Conservation (phyloP, 2,113 vertebrate genomes). For the Camarhynchus parvulus region DNA sequence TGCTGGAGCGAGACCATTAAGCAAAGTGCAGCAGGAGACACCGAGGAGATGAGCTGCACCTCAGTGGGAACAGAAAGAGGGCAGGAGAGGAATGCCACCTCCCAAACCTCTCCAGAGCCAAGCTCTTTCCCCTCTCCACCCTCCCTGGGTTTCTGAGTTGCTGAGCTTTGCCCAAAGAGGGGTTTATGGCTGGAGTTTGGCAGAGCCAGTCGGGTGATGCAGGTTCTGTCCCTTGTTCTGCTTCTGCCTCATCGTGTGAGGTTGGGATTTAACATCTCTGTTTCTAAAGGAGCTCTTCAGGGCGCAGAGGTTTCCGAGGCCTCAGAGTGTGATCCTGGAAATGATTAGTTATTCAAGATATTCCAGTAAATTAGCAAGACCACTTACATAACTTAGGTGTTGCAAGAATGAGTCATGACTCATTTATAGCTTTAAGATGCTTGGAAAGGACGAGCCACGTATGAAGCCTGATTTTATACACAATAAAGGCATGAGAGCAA, state of each 20-base stretch:
- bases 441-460: neutral
- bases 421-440: constrained; percentile 46
- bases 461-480: constrained; percentile 11
- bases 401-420: constrained; percentile 45
- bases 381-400: constrained; percentile 56
- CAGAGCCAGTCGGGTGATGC: accelerated
- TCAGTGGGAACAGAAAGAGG: neutral
- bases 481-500: constrained; percentile 49
- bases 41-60: neutral
- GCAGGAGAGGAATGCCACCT: neutral
- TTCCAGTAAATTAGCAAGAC: constrained; percentile 53
- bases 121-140: neutral
- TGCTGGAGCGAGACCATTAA: constrained; percentile 48
- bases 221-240: neutral
- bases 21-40: constrained; percentile 53
- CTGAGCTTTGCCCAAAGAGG: neutral
- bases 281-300: neutral
- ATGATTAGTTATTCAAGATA: constrained; percentile 33
- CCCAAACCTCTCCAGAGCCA: neutral
- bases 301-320: neutral
- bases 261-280: neutral
- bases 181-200: neutral
- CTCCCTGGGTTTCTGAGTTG: neutral
- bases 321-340: constrained; percentile 25
- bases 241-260: neutral